A percentile compares a stretch with the other conserved stretches of the same genome.
These are phyloP conservation scores for Tenebrio molitor DNA, from an alignment of 1,140 invertebrate genomes.

Conservation along the genomic window DNA sequence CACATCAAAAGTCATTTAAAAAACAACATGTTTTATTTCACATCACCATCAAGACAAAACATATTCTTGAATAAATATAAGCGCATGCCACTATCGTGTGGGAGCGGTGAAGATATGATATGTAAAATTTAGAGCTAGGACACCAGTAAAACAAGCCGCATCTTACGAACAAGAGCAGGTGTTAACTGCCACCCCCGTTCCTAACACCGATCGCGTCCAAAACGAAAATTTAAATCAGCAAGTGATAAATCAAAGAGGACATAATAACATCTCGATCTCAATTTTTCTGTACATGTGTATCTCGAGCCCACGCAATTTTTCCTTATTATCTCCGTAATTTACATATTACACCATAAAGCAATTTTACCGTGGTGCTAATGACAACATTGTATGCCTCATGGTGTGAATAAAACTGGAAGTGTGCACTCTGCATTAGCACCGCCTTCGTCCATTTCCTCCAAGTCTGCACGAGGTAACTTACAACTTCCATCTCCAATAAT, in stretches of 20 bases:
- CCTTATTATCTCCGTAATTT: slow-evolving; percentile 6
- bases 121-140: no score
- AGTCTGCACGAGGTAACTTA: not conserved
- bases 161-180: no score
- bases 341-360: slow-evolving; percentile 22
- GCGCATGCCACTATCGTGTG: no score
- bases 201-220: not conserved
- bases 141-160: no score
- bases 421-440: not conserved
- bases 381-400: not conserved
- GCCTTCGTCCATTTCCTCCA: not conserved
- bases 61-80: no score
- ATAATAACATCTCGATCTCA: not conserved
- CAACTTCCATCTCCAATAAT: not conserved
- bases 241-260: not conserved
- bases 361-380: not conserved
- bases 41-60: no score
- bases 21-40: no score
- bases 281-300: not conserved
- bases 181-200: no score
- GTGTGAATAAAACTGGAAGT: not conserved
- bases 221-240: not conserved
- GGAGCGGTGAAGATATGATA: no score
- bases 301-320: not conserved
- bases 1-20: no score